These are phyloP conservation scores for Charadrius vociferus DNA, from an alignment of 2,113 vertebrate genomes.

Conservation along the genomic window DNA sequence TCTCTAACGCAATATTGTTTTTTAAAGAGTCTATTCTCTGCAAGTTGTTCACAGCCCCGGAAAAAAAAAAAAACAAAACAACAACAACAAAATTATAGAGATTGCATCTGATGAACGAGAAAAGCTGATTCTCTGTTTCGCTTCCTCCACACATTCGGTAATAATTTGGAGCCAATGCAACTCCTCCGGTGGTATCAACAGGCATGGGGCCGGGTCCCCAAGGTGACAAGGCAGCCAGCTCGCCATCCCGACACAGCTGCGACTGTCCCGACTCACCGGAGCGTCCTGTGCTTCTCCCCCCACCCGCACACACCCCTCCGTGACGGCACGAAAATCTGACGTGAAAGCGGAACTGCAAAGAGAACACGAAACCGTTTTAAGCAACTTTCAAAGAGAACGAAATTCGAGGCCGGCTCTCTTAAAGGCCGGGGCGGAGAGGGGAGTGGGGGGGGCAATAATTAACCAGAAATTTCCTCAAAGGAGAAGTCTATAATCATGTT, in stretches of 20 bases:
- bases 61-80: too few species aligned
- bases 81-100: background rate
- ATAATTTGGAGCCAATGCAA: background rate
- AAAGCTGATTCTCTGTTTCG: background rate
- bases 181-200: background rate
- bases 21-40: background rate
- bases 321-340: background rate
- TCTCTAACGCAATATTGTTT: background rate
- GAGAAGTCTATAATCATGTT: background rate
- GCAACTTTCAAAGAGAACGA: background rate
- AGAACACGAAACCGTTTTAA: background rate
- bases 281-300: background rate
- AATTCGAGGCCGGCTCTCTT: background rate
- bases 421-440: background rate
- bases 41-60: fast-evolving
- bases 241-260: background rate
- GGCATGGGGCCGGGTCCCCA: background rate
- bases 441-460: background rate
- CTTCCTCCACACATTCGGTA: background rate
- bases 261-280: background rate
- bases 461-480: constrained; percentile 22
- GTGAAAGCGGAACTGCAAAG: background rate
- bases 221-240: background rate
- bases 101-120: background rate
- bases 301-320: background rate